Base-by-base conservation (phyloP, 1,140 invertebrate genomes). In the Philotrypesis tridentata region DNA sequence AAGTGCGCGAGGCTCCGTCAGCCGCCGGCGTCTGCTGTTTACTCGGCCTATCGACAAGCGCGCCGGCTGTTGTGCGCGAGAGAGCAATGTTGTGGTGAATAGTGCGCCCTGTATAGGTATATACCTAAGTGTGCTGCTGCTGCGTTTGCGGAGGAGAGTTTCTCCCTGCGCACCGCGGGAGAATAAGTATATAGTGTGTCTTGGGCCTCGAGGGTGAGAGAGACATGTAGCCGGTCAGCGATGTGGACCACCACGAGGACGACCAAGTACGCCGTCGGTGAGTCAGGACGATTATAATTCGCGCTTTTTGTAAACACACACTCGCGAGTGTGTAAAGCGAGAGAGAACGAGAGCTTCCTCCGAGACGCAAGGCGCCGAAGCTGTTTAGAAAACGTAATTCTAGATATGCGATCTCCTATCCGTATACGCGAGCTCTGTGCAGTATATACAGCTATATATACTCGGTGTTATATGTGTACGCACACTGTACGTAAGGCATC, bases 181-280 rank as follows among this genome's bases (percentile, higher is more conserved):
- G n/a, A n/a, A n/a, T n/a, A n/a, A n/a, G n/a, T n/a, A 14, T 43
- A 43, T 2, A 14, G 12, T 1, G 40, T 27, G 67, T 70, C 11
- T 70, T 33, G 29, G 11, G 21, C 7, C 29, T n/a, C n/a, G n/a
- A n/a, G n/a, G 11, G 27, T 27, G 27, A 63, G 71, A 81, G 84
- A 21, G 83, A 71, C 68, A 86, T 89, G 86, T 85, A 87, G 85
- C 72, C 73, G 77, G 73, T 43, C 70, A 43, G 27, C 61, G 84
- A 94, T 94, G 93, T 94, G 94, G 94, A 93, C 92, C 71, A 93
- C 93, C 70, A 93, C 93, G 61, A 94, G 94, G 86, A 93, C 91
- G 37, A 94, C 93, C 83, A 94, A 94, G 90, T 94, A 94, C 90
- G 93, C 93, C 86, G 93, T 94, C 86, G 94, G 94, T 94, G 89